Evolutionary conservation across 2,113 vertebrate genomes (phyloP).

Genomic region (Sus scrofa): T2T-Sscrofa CM000818.6:106463501-106464000

Average conservation of each 20-base stretch:
- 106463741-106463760: background rate
- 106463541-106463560: background rate
- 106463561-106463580: background rate
- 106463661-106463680: background rate
- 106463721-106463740: background rate
- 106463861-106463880: background rate
- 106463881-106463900: background rate
- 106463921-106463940: background rate
- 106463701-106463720: background rate
- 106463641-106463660: background rate
- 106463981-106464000: background rate
- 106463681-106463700: background rate
- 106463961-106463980: background rate
- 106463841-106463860: background rate
- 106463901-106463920: background rate
- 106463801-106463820: background rate
- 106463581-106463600: background rate
- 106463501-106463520: background rate
- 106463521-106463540: background rate
- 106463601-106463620: background rate
- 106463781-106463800: background rate
- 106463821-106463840: background rate
- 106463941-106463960: background rate
- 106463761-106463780: background rate
- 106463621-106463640: conserved; percentile 23